phyloP scores from a whole-genome alignment of 2,113 vertebrate genomes.

The Halichoerus grypus region DNA sequence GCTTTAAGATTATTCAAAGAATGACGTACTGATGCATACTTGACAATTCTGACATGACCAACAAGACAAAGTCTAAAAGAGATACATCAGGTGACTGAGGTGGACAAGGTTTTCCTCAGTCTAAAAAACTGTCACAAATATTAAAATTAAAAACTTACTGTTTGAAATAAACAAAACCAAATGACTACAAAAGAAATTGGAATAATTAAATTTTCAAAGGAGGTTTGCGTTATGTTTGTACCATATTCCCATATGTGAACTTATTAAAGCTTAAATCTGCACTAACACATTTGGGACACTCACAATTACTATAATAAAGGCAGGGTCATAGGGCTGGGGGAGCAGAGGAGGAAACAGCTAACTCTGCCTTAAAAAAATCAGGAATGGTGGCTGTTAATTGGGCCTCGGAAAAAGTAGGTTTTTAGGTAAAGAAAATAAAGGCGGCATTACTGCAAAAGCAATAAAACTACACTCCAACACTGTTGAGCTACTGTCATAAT shows the following conservation, averaged over 20 bases:
- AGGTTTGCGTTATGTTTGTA: neutral
- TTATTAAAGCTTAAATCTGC: conserved; percentile 37
- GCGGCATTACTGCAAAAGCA: neutral
- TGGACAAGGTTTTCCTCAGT: neutral
- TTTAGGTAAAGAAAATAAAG: conserved; percentile 29
- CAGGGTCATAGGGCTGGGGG: neutral
- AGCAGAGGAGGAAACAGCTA: neutral
- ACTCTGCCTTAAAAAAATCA: neutral
- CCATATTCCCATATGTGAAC: neutral
- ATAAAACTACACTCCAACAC: neutral
- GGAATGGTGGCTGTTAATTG: neutral
- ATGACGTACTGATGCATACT: neutral
- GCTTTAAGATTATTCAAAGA: conserved; percentile 25
- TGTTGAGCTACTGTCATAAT: neutral
- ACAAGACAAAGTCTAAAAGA: neutral
- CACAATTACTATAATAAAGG: neutral
- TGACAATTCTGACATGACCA: neutral
- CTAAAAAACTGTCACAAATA: conserved; percentile 13
- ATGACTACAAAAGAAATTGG: neutral
- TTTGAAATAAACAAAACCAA: conserved; percentile 36
- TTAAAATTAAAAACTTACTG: conserved; percentile 29
- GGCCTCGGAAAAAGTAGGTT: neutral
- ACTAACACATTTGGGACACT: neutral
- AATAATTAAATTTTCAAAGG: conserved; percentile 21
- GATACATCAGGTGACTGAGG: neutral